A percentile compares a stretch with the other conserved stretches of the same genome.
Conservation (phyloP, 2,888 invertebrate species). For the Drosophila hamatofila region DNA sequence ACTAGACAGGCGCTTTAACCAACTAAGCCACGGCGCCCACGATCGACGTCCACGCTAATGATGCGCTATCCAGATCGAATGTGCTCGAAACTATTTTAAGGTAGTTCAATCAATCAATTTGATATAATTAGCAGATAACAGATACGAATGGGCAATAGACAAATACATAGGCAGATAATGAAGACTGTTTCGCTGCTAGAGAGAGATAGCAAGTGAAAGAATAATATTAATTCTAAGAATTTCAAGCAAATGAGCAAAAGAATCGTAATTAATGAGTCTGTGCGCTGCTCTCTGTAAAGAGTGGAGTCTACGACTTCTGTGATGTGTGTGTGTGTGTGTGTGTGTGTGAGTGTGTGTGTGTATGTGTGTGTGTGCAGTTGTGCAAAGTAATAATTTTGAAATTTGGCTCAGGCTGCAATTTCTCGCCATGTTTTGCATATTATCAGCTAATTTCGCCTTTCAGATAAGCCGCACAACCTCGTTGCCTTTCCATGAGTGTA, state of each 20-base stretch:
- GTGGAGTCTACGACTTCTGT: conserved; percentile 11
- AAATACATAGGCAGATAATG: conserved; percentile 1
- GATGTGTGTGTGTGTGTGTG: not conserved
- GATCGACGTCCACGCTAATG: rapidly evolving
- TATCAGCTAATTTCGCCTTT: conserved; percentile 79
- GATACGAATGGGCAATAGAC: not conserved
- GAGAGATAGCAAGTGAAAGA: conserved; percentile 5
- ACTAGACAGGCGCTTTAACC: conserved; percentile 86
- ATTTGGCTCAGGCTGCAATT: conserved; percentile 75
- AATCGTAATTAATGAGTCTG: conserved; percentile 8
- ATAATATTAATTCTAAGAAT: conserved; percentile 11
- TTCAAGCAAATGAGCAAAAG: conserved; percentile 1
- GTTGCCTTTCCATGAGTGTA: conserved; percentile 74
- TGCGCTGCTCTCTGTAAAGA: conserved; percentile 3
- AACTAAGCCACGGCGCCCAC: conserved; percentile 85
- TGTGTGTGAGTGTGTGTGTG: not conserved
- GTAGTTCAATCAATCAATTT: conserved; percentile 18
- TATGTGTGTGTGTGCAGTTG: conserved; percentile 51
- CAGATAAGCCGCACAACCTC: conserved; percentile 74
- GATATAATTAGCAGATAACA: conserved; percentile 25
- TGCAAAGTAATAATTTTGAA: conserved; percentile 74
- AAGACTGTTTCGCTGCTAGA: conserved; percentile 12
- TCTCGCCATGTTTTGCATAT: conserved; percentile 79
- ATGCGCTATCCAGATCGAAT: conserved; percentile 25
- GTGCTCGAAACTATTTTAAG: not conserved